Conservation (phyloP, 2,888 invertebrate species). For the Suillia variegata region DNA sequence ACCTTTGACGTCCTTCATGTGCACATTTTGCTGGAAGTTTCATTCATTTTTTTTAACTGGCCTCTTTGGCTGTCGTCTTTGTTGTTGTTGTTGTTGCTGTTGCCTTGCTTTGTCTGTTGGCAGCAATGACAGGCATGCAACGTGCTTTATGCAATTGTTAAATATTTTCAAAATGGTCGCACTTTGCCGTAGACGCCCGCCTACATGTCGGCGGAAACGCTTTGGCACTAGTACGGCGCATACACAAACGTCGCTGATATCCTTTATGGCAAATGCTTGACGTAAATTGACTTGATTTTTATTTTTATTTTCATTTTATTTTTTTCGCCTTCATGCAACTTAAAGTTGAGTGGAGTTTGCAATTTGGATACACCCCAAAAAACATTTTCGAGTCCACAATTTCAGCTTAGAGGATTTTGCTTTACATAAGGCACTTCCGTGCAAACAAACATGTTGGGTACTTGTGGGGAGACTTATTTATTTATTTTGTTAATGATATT, state of each 20-base stretch:
- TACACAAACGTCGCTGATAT: slow-evolving; percentile 46
- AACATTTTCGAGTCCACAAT: background rate
- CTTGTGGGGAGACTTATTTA: too few relatives aligned
- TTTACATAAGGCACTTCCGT: background rate
- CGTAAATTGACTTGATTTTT: slow-evolving; percentile 53
- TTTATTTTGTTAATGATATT: too few relatives aligned
- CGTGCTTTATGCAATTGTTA: slow-evolving; percentile 31
- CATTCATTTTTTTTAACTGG: background rate
- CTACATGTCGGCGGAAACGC: background rate
- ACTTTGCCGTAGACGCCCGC: background rate
- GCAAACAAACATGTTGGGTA: too few relatives aligned
- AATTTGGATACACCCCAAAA: background rate
- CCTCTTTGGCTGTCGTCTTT: background rate
- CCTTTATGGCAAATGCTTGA: slow-evolving; percentile 54
- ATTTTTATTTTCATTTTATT: slow-evolving; percentile 43
- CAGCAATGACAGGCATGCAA: slow-evolving; percentile 52
- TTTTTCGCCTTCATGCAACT: too few relatives aligned
- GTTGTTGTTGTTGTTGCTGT: background rate
- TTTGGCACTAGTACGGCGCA: background rate
- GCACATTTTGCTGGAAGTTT: background rate
- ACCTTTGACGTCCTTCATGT: background rate
- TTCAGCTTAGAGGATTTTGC: background rate
- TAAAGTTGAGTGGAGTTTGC: background rate
- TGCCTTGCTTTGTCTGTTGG: background rate
- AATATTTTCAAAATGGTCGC: slow-evolving; percentile 3